A percentile compares a stretch with the other conserved stretches of the same genome.
phyloP scores from a whole-genome alignment of 64 coral and sea anemone genomes.

The Montipora foliosa region DNA sequence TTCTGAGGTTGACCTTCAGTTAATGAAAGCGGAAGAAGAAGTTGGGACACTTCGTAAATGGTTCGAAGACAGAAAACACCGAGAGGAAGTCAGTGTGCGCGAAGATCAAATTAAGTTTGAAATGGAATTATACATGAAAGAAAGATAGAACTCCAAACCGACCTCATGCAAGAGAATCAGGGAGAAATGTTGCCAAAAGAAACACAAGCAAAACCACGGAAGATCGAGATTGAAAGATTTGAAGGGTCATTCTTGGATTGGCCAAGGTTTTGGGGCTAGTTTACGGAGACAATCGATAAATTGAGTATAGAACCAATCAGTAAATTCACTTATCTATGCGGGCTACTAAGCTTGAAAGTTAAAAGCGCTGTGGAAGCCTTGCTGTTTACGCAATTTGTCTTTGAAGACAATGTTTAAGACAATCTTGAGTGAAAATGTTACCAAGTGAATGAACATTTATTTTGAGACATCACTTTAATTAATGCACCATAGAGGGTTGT shows the following conservation, averaged over 20 bases:
- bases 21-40: constrained; percentile 35
- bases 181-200: background rate
- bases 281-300: constrained; percentile 1
- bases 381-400: too few relatives aligned
- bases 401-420: too few relatives aligned
- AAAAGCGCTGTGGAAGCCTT: too few relatives aligned
- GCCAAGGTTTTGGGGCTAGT: constrained; percentile 12
- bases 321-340: background rate
- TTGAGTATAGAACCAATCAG: background rate
- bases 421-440: too few relatives aligned
- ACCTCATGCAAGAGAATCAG: background rate
- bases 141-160: constrained; percentile 17
- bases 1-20: background rate
- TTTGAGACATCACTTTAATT: too few relatives aligned
- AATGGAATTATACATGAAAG: constrained; percentile 3
- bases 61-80: constrained; percentile 21
- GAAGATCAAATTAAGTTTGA: constrained; percentile 42
- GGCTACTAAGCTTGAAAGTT: too few relatives aligned
- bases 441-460: too few relatives aligned
- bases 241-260: background rate
- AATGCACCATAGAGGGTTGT: too few relatives aligned
- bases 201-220: constrained; percentile 18
- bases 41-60: background rate
- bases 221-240: constrained; percentile 5
- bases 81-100: background rate